Evolutionary conservation across 2,113 vertebrate genomes (phyloP), one percentile per base, ranked within the genome.

Genomic region (Zosterops hypoxanthus): DNA sequence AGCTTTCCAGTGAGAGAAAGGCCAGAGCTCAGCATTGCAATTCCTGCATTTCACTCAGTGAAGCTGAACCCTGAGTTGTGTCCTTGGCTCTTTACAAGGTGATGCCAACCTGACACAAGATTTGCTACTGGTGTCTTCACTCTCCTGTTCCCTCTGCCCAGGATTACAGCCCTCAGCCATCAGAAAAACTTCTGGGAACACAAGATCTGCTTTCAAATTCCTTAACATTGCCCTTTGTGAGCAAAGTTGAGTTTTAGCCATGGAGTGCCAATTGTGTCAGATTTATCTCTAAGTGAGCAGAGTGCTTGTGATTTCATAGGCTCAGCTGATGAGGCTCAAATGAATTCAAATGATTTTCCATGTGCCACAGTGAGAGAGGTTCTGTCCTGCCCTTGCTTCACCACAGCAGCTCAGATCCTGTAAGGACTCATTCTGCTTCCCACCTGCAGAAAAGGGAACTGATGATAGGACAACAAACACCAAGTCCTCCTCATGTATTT

Each of bases 21-120:
- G 46, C 5, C 59, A 12, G 47, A 71, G 41, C 23, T 64, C 10
- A 12, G 39, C 3, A 50, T 19, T 49, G 28, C 33, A 80, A 25
- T 0, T 0, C 11, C 13, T 4, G 18, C 0, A 0, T 46, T 82
- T 49, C 0, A 0, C 24, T 39, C 61, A 0, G 0, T 8, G 72
- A 84, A 46, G 28, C n/a, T 31, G 46, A 65, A 53, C 13, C 49
- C 63, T 0, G 2, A 36, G 33, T 2, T 46, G 15, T 31, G 71
- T 66, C 80, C 59, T n/a, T 39, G 14, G n/a, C 50, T 63, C 71
- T 49, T 59, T 15, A 36, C n/a, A 53, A 53, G 41, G 41, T 1
- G 21, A 80, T n/a, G 33, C 59, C 59, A 2, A 10, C 20, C 53
- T n/a, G 28, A 53, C 2, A 31, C 0, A 5, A 68, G 71, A 61